Percentiles rank a stretch among this genome's conserved stretches.
These are phyloP conservation scores for Crocodylus rhombifer DNA, from an alignment of 2,797 vertebrate genomes.

Conservation along the genomic window DNA sequence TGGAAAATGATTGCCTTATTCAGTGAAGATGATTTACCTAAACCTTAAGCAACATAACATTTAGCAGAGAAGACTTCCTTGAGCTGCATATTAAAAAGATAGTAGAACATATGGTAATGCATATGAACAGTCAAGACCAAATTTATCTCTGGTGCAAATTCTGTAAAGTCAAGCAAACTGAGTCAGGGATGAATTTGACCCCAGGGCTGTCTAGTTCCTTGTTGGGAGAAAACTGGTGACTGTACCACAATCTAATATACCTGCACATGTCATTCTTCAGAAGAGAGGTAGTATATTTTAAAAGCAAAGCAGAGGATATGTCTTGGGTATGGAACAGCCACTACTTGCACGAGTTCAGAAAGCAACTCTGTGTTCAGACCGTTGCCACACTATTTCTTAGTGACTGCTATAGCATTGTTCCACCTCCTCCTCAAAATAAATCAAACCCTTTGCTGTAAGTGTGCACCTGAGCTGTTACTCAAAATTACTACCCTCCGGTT, in stretches of 20 bases:
- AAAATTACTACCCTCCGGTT: neutral
- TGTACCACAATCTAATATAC: neutral
- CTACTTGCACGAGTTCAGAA: accelerated
- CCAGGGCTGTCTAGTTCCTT: conserved; percentile 49
- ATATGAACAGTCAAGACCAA: conserved; percentile 64
- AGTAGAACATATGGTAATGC: conserved; percentile 64
- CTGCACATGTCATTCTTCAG: neutral
- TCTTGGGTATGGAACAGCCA: accelerated
- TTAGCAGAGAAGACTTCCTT: conserved; percentile 24
- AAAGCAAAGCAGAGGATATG: neutral
- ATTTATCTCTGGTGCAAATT: neutral
- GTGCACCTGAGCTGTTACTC: neutral
- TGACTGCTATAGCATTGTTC: neutral
- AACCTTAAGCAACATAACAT: conserved; percentile 54
- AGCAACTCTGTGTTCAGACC: neutral
- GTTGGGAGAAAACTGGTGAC: neutral
- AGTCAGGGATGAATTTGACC: conserved; percentile 36
- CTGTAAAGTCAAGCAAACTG: conserved; percentile 4
- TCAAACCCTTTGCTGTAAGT: neutral
- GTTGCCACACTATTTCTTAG: neutral
- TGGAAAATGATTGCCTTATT: conserved; percentile 29
- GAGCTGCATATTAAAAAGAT: neutral
- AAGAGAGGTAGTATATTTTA: neutral
- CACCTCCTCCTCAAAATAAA: neutral
- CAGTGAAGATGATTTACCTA: conserved; percentile 36